These are phyloP conservation scores for Aculops lycopersici DNA, from an alignment of 1,140 invertebrate genomes.

Conservation along the genomic window DNA sequence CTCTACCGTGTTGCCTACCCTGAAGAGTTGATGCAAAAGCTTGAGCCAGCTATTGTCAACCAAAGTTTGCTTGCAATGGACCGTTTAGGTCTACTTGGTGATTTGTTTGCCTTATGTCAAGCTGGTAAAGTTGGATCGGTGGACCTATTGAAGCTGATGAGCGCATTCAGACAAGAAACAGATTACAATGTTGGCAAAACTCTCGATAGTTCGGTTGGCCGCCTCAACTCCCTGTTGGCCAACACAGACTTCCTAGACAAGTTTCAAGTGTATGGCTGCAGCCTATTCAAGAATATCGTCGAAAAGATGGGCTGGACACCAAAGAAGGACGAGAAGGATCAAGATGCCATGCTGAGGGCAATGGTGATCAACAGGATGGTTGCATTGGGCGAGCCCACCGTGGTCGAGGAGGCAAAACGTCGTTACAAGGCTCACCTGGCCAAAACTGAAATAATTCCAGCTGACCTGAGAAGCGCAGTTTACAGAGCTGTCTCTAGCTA, in stretches of 20 bases:
- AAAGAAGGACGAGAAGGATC: slow-evolving; percentile 22
- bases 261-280: slow-evolving; percentile 34
- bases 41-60: slow-evolving; percentile 43
- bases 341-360: slow-evolving; percentile 46
- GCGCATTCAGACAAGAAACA: slow-evolving; percentile 47
- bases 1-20: slow-evolving; percentile 45
- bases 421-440: slow-evolving; percentile 34
- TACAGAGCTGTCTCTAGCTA: slow-evolving; percentile 44
- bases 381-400: slow-evolving; percentile 35
- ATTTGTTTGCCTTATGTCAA: slow-evolving; percentile 28
- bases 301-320: slow-evolving; percentile 31
- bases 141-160: slow-evolving; percentile 34
- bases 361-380: slow-evolving; percentile 47
- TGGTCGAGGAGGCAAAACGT: slow-evolving; percentile 32
- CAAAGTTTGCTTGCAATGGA: slow-evolving; percentile 52
- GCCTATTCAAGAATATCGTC: slow-evolving; percentile 31
- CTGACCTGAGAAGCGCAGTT: slow-evolving; percentile 53
- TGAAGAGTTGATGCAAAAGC: slow-evolving; percentile 32
- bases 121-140: slow-evolving; percentile 44
- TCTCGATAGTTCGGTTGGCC: slow-evolving; percentile 35
- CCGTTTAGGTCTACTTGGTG: slow-evolving; percentile 56
- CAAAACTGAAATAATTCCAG: slow-evolving; percentile 30
- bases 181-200: slow-evolving; percentile 72
- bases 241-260: slow-evolving; percentile 33
- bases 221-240: slow-evolving; percentile 34